A percentile compares a stretch with the other conserved stretches of the same genome.
phyloP scores from a whole-genome alignment of 2,797 vertebrate genomes.

The Rhinoraja longicauda region DNA sequence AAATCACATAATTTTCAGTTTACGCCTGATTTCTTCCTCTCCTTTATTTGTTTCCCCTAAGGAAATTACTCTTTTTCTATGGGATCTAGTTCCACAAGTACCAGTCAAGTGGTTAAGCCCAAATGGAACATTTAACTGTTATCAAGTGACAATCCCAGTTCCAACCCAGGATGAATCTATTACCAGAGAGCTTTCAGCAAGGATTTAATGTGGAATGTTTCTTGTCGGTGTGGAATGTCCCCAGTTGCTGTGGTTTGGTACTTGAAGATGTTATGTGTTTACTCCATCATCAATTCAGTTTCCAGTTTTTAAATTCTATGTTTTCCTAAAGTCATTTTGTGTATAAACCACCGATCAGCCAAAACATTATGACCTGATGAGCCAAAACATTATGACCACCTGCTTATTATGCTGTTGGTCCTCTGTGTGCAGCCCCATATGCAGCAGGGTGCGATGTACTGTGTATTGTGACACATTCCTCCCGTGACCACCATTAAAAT shows the following conservation, averaged over 20 bases:
- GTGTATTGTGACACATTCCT: too few relatives aligned
- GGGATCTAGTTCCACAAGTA: background rate
- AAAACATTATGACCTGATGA: too few relatives aligned
- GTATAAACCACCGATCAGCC: too few relatives aligned
- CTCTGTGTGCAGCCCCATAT: too few relatives aligned
- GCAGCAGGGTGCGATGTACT: too few relatives aligned
- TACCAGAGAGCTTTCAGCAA: background rate
- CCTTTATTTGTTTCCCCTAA: background rate
- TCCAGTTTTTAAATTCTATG: background rate
- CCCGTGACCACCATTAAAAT: too few relatives aligned
- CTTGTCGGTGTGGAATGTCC: background rate
- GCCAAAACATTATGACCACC: too few relatives aligned
- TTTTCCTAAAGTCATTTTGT: background rate
- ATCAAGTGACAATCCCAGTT: background rate
- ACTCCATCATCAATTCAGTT: background rate
- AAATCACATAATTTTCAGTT: background rate
- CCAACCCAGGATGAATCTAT: background rate
- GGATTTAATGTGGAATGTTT: slow-evolving; percentile 5
- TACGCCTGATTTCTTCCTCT: background rate
- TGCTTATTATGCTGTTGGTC: too few relatives aligned
- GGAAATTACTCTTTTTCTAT: background rate
- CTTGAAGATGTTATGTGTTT: slow-evolving; percentile 12
- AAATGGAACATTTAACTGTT: background rate
- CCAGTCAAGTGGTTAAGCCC: background rate
- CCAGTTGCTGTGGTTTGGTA: too few relatives aligned